Evolutionary conservation across 2,113 vertebrate genomes (phyloP), one percentile per base, ranked within the genome.

Genomic region (Upupa epops): DNA sequence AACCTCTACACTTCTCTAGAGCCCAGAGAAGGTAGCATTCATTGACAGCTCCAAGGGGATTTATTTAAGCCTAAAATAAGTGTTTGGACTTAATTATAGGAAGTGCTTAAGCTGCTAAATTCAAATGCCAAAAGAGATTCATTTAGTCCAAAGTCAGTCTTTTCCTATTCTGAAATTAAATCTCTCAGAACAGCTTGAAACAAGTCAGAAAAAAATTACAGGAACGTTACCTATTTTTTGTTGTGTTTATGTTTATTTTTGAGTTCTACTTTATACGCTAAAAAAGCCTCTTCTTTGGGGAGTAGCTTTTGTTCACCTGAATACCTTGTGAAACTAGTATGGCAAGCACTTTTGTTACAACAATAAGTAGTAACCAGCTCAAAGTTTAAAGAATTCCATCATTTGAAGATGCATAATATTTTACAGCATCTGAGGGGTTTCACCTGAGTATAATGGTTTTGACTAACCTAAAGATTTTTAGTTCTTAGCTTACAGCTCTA

Each of bases 1-100:
- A 71, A 85, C 58, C 63, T 49, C 85, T 77, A 59, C 61, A 59
- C 82, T 61, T 88, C 91, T 94, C 77, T 94, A 74, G 58, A 94
- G 93, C 70, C 84, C 68, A 65, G 58, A 93, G 58, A 96, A 95
- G 32, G 87, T 58, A 94, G 88, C 42, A 90, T 92, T 96, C 81
- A 89, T 49, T 73, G 96, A 94, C 92, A 96, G 88, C 49, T 95
- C 96, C 94, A 85, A 91, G 48, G 93, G 95, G 94, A 97, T 97
- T 96, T 96, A 89, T 97, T 95, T 97, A 97, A 97, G 91, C 96
- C 86, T 92, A 73, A 95, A 96, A 86, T 89, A 96, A 89, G 71
- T 94, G 71, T 96, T 95, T 92, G 83, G 75, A 87, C 91, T 92
- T 96, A 94, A 90, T 90, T 91, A 95, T 58, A 96, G 76, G 83